Evolutionary conservation across 2,888 invertebrate species (phyloP).

Genomic region (Leptura quadrifasciata): DNA sequence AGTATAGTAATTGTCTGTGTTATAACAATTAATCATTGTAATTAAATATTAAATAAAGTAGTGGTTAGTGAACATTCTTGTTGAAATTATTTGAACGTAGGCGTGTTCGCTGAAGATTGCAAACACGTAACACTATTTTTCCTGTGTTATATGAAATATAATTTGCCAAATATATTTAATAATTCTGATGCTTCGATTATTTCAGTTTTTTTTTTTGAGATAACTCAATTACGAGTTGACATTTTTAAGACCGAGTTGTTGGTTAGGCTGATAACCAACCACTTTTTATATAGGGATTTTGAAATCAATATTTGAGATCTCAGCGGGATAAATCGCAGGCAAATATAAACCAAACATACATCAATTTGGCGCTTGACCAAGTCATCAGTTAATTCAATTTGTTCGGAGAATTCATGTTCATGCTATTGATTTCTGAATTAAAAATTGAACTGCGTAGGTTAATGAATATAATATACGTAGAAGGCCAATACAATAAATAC

Average conservation of each 20-base stretch:
- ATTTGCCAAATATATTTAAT: neutral
- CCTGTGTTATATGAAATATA: no score
- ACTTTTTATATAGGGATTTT: conserved; percentile 17
- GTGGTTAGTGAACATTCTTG: no score
- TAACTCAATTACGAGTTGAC: neutral
- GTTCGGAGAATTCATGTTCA: conserved; percentile 20
- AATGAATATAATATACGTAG: neutral
- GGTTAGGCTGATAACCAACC: neutral
- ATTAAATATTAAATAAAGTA: no score
- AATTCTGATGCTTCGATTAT: neutral
- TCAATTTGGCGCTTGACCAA: conserved; percentile 36
- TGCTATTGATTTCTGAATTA: neutral
- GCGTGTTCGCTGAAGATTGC: no score
- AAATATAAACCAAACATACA: conserved; percentile 36
- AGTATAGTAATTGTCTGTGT: no score
- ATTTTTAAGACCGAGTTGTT: neutral
- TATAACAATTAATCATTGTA: no score
- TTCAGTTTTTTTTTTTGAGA: neutral
- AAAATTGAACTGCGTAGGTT: neutral
- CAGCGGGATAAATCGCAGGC: neutral
- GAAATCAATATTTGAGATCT: conserved; percentile 11
- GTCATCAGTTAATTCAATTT: conserved; percentile 38
- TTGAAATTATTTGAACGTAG: no score
- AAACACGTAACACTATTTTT: no score
- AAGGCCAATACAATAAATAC: no score